A percentile compares a stretch with the other conserved stretches of the same genome.
phyloP scores from a whole-genome alignment of 2,113 vertebrate genomes.

The Petromus typicus region DNA sequence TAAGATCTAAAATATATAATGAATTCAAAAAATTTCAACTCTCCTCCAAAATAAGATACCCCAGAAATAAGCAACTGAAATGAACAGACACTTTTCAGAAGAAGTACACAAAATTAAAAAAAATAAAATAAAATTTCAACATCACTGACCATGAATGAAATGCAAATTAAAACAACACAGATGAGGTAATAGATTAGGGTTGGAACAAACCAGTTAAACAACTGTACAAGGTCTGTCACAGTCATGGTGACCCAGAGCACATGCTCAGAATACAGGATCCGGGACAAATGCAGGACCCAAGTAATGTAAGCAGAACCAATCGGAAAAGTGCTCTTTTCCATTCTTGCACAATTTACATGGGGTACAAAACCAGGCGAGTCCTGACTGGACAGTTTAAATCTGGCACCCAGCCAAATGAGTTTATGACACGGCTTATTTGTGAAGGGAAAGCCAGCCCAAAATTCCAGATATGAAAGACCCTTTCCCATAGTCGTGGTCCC shows the following conservation, averaged over 20 bases:
- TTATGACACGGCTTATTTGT: neutral
- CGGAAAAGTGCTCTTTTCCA: neutral
- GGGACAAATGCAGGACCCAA: neutral
- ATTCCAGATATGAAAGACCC: neutral
- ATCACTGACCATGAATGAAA: no score
- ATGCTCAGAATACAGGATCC: neutral
- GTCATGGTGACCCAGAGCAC: neutral
- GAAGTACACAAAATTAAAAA: no score
- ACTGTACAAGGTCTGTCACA: neutral
- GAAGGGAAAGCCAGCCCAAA: neutral
- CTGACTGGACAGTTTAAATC: no score
- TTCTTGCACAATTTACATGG: neutral
- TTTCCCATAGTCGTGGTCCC: neutral
- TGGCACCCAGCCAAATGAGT: neutral
- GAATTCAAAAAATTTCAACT: no score
- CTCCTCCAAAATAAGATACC: no score
- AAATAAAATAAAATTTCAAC: no score
- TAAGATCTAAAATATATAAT: no score
- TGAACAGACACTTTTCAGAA: no score
- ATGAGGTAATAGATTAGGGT: neutral
- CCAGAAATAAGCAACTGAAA: no score
- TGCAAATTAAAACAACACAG: no score
- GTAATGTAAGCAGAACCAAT: neutral
- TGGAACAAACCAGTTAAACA: neutral
- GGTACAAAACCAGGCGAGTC: neutral